Evolutionary conservation across 2,797 vertebrate species (phyloP).

Genomic region (Chiloscyllium punctatum): DNA sequence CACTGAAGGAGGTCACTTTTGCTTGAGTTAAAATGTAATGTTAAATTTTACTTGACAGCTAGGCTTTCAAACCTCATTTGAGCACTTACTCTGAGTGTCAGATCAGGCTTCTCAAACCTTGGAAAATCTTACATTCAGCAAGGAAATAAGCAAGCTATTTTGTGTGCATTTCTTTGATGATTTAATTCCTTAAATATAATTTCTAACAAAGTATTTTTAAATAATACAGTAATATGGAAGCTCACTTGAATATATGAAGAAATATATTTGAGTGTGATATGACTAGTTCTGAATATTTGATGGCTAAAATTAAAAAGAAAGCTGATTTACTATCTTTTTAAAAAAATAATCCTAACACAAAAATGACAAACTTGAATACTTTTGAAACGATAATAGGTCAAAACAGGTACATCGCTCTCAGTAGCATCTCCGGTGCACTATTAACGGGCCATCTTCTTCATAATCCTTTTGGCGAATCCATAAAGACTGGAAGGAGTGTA

Average conservation of each 20-base stretch:
- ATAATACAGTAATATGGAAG: neutral
- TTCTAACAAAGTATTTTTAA: neutral
- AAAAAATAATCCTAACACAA: neutral
- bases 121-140: neutral
- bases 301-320: neutral
- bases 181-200: neutral
- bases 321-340: neutral
- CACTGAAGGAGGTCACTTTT: neutral
- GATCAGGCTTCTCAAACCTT: neutral
- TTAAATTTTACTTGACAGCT: neutral
- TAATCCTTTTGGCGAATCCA: constrained; percentile 12
- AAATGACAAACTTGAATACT: neutral
- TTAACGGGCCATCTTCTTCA: neutral
- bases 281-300: neutral
- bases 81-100: neutral
- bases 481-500: neutral
- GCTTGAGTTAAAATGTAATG: neutral
- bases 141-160: neutral
- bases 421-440: neutral
- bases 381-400: neutral
- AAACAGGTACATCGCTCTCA: neutral
- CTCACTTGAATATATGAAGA: neutral
- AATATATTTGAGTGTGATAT: neutral
- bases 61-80: neutral
- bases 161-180: neutral